A percentile compares a stretch with the other conserved stretches of the same genome.
Evolutionary conservation across 1,140 invertebrate genomes (phyloP).

Genomic region (Lepidurus arcticus): DNA sequence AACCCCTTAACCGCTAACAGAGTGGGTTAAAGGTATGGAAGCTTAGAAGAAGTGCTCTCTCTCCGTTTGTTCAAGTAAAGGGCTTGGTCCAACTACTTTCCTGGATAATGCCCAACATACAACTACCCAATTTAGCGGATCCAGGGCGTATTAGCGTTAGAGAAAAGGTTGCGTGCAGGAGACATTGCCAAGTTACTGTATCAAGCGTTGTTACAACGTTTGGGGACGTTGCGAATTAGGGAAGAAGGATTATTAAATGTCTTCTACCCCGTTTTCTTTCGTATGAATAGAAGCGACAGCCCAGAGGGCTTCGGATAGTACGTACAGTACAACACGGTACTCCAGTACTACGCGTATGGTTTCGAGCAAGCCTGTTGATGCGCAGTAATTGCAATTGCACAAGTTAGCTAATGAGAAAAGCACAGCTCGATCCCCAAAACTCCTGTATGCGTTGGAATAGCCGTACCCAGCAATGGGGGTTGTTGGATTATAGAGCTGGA

Average conservation of each 20-base stretch:
- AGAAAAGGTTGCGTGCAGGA: conserved; percentile 19
- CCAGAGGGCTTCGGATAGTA: too few species aligned
- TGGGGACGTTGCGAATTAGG: not conserved
- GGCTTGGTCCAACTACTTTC: not conserved
- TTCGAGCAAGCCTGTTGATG: conserved; percentile 1
- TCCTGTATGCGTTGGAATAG: not conserved
- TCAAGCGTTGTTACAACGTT: not conserved
- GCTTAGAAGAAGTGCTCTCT: not conserved
- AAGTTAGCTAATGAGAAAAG: conserved; percentile 22
- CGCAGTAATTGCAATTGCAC: not conserved
- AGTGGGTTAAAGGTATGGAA: not conserved
- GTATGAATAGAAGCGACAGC: not conserved
- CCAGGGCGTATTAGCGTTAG: not conserved
- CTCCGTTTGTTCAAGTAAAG: not conserved
- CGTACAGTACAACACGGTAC: not conserved
- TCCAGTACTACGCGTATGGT: not conserved
- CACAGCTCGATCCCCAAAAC: not conserved
- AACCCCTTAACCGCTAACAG: not conserved
- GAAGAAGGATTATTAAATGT: not conserved
- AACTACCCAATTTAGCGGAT: not conserved
- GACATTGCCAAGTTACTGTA: not conserved
- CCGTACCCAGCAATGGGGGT: not conserved
- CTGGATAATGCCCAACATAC: not conserved
- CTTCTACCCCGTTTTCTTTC: not conserved
- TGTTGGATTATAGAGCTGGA: not conserved